Evolutionary conservation across 2,888 invertebrate genomes (phyloP).

Genomic region (Zygaena filipendulae): DNA sequence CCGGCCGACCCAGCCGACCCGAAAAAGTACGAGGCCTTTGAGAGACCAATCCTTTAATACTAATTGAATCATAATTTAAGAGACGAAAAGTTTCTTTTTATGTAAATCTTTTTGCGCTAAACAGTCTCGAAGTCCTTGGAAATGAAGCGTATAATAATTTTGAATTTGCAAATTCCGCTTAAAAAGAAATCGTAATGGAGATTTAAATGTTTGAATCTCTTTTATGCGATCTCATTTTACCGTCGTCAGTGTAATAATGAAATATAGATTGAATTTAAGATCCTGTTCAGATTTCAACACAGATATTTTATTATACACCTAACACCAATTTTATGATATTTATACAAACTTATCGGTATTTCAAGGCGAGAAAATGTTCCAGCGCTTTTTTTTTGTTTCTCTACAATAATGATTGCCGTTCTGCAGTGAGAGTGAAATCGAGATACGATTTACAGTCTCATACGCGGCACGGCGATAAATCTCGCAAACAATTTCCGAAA

Average conservation of each 20-base stretch:
- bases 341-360: too few species aligned
- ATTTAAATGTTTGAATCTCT: conserved; percentile 27
- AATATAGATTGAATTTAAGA: too few species aligned
- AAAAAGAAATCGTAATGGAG: conserved; percentile 34
- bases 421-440: too few species aligned
- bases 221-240: too few species aligned
- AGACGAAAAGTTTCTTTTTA: conserved; percentile 64
- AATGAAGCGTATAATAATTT: conserved; percentile 51
- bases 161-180: conserved; percentile 38
- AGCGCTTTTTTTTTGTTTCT: too few species aligned
- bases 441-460: conserved; percentile 46
- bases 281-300: too few species aligned
- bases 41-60: conserved; percentile 64
- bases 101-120: conserved; percentile 57
- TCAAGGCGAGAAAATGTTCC: too few species aligned
- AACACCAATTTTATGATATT: too few species aligned
- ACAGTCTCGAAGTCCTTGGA: conserved; percentile 45
- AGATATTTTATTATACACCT: too few species aligned
- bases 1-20: conserved; percentile 42
- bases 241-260: conserved; percentile 13
- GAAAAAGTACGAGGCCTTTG: conserved; percentile 59
- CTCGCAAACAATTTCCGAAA: conserved; percentile 60
- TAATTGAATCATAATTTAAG: conserved; percentile 67
- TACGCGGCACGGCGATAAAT: conserved; percentile 41
- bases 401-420: too few species aligned